Base-by-base conservation (phyloP, 2,888 invertebrate genomes). In the Ormyrus labotus region DNA sequence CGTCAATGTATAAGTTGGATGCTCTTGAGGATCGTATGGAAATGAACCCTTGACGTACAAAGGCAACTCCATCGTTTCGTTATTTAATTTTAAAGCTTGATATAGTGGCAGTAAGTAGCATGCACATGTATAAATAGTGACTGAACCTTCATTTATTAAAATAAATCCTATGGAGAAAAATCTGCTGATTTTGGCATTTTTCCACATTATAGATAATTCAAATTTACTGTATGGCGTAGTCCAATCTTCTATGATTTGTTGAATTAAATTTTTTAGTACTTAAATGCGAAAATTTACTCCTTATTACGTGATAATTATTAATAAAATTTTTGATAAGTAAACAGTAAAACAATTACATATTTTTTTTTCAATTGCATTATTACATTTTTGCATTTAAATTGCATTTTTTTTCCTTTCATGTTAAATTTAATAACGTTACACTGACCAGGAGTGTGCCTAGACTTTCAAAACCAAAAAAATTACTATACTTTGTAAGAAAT, bases 1-100 rank as follows among this genome's bases (percentile, higher is more conserved):
- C 0, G 86, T 85, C 7, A 86, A 77, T 71, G 86, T 82, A 60
- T 84, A 89, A 64, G 81, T 78, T 1, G 84, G 83, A 61, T 83
- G 83, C 8, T 73, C 82, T 34, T 79, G 83, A 0, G 84, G 83
- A 13, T 89, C 80, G 78, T 85, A 88, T 0, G 87, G 87, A 77
- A 87, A 88, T 19, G 84, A 83, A 48, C 84, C 83, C 0, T 61
- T 47, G 68, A 83, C 73, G 58, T 81, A 82, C 5, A 75, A 19
- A 6, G 81, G 84, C 78, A 82, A 83, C 75, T 55, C 82, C 61
- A 64, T 10, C 5, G 55, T 68, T 10, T 68, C 72, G 9, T 75
- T 80, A 5, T 7, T 11, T 4, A n/a, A 6, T 11, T 11, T 55
- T 13, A 72, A 13, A 1, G 13, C 10, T 4, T 72, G 45, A 19